phyloP scores from a whole-genome alignment of 2,113 vertebrate genomes.

The Scortum barcoo region DNA sequence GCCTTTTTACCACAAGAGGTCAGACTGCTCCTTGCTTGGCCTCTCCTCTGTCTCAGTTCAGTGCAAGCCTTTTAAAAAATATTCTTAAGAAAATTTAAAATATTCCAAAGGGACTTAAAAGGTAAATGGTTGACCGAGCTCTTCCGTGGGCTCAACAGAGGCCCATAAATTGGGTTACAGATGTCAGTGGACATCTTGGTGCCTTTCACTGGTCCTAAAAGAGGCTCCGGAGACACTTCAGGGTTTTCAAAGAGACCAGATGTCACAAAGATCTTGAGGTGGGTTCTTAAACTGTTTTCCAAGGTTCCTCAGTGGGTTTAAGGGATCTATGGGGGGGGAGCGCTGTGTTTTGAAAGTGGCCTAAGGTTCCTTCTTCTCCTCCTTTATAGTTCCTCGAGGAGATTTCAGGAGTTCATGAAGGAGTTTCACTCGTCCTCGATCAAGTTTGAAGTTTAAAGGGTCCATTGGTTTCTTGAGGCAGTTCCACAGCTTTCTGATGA shows the following conservation, averaged over 20 bases:
- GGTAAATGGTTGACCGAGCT: background rate
- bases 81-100: background rate
- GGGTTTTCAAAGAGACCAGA: background rate
- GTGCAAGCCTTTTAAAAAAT: background rate
- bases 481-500: conserved; percentile 1
- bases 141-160: background rate
- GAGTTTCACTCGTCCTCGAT: background rate
- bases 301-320: background rate
- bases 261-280: background rate
- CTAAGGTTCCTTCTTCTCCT: background rate
- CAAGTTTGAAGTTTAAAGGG: background rate
- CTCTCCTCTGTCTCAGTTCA: background rate
- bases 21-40: conserved; percentile 53
- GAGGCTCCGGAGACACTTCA: background rate
- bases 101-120: background rate
- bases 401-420: background rate
- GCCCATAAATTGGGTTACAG: background rate
- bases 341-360: background rate
- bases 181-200: background rate
- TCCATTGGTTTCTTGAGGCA: conserved; percentile 7
- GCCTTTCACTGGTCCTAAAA: background rate
- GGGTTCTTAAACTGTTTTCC: background rate
- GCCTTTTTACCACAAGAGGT: conserved; percentile 72
- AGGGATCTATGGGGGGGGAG: background rate
- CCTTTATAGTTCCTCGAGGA: no score